Evolutionary conservation across 2,888 invertebrate species (phyloP).

Genomic region (Oxystoma pomonae): DNA sequence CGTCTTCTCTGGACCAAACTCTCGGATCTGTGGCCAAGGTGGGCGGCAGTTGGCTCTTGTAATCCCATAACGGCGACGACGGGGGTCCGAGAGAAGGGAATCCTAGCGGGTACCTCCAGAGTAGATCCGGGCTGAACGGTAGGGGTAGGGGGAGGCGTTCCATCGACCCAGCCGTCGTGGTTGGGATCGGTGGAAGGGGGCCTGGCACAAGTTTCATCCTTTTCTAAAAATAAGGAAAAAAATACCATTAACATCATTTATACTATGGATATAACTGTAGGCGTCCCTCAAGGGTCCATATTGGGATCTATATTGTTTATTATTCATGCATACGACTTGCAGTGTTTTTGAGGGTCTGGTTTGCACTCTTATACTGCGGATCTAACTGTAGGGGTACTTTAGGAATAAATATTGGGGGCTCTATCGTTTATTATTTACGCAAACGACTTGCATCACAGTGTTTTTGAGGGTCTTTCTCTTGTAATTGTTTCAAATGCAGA

Average conservation of each 20-base stretch:
- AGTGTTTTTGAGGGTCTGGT: too few species aligned
- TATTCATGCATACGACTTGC: too few species aligned
- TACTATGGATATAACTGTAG: too few species aligned
- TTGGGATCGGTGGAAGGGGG: constrained; percentile 46
- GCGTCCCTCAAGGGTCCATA: background rate
- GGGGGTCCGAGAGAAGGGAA: constrained; percentile 64
- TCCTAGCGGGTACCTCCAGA: constrained; percentile 84
- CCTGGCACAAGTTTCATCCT: constrained; percentile 54
- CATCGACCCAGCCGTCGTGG: constrained; percentile 57
- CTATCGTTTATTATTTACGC: too few species aligned
- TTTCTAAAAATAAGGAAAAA: constrained; percentile 24
- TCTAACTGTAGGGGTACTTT: too few species aligned
- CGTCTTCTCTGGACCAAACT: constrained; percentile 87
- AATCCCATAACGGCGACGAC: constrained; percentile 70
- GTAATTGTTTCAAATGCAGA: too few species aligned
- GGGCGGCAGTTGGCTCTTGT: constrained; percentile 82
- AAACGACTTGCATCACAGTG: too few species aligned
- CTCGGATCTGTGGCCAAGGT: constrained; percentile 84
- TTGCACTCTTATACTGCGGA: too few species aligned
- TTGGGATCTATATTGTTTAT: too few species aligned
- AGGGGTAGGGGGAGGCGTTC: constrained; percentile 73
- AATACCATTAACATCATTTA: background rate
- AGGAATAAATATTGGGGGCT: too few species aligned
- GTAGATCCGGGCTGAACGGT: constrained; percentile 77
- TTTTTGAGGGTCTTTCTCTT: too few species aligned